These are phyloP conservation scores for Boleophthalmus pectinirostris DNA, from an alignment of 2,113 vertebrate species.

Conservation along the genomic window DNA sequence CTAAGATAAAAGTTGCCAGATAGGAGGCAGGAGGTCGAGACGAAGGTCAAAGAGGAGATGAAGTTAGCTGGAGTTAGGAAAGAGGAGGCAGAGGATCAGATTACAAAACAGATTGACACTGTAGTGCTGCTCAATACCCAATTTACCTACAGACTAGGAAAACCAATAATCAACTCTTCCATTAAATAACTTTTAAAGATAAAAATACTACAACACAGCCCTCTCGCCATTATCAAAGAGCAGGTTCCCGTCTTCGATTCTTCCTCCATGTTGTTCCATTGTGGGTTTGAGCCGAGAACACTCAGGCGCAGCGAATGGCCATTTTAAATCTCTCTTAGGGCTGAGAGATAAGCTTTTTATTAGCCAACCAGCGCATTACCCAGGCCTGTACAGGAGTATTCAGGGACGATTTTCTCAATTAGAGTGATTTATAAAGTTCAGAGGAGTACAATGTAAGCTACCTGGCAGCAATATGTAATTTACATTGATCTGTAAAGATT, in stretches of 20 bases:
- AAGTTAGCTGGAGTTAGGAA: not conserved
- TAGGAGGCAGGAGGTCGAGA: not conserved
- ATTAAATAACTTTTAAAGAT: not conserved
- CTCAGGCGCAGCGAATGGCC: conserved; percentile 4
- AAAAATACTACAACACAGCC: not conserved
- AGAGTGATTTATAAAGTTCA: conserved; percentile 42
- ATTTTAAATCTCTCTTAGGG: conserved; percentile 21
- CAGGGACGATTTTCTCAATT: conserved; percentile 10
- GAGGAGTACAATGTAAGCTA: conserved; percentile 18
- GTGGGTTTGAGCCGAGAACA: not conserved
- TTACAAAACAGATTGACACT: not conserved
- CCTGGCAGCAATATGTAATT: not conserved
- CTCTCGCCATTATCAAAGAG: not conserved
- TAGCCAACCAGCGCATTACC: conserved; percentile 21
- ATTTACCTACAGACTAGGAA: not conserved
- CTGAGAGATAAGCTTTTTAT: conserved; percentile 36
- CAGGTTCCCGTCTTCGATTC: not conserved
- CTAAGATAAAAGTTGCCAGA: not conserved
- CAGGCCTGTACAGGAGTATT: conserved; percentile 12
- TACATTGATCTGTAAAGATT: not conserved
- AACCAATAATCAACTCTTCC: not conserved
- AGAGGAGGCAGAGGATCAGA: not conserved
- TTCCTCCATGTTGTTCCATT: not conserved
- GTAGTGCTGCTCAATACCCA: not conserved
- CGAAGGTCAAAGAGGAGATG: not conserved